phyloP scores from a whole-genome alignment of 2,888 invertebrate species.

The Mesorhabditis sp. region DNA sequence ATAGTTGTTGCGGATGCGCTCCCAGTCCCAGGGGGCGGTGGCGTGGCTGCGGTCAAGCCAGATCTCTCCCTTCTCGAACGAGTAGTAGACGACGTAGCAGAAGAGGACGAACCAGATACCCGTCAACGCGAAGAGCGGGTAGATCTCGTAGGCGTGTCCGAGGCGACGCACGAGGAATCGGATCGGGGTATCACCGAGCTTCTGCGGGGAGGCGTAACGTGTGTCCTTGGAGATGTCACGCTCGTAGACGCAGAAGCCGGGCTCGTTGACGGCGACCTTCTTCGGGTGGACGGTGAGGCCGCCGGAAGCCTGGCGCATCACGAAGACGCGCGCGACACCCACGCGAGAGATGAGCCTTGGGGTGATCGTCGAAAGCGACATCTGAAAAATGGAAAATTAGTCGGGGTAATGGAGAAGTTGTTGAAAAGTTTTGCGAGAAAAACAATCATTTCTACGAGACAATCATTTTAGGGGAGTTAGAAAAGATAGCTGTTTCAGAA shows the following conservation, averaged over 20 bases:
- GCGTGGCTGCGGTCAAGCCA: constrained; percentile 51
- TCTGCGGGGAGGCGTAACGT: constrained; percentile 45
- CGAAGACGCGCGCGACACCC: constrained; percentile 28
- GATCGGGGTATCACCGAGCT: constrained; percentile 47
- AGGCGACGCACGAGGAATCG: constrained; percentile 47
- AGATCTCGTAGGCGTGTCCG: constrained; percentile 52
- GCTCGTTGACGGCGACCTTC: constrained; percentile 18
- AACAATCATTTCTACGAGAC: neutral
- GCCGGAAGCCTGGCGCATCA: constrained; percentile 29
- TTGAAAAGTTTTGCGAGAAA: neutral
- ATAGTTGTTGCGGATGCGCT: constrained; percentile 50
- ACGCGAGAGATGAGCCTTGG: constrained; percentile 38
- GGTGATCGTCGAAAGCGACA: constrained; percentile 46
- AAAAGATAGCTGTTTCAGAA: too few relatives aligned
- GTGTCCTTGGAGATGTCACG: constrained; percentile 49
- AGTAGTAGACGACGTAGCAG: constrained; percentile 40
- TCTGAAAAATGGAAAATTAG: constrained; percentile 22
- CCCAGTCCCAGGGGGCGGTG: constrained; percentile 54
- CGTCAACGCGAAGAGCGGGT: constrained; percentile 44
- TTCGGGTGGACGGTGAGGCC: constrained; percentile 16
- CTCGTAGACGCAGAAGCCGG: constrained; percentile 48
- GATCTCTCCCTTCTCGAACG: constrained; percentile 49
- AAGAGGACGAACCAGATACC: constrained; percentile 44
- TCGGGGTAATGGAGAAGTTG: neutral
- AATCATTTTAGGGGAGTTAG: too few relatives aligned